phyloP scores from a whole-genome alignment of 2,113 vertebrate genomes.

The Macrotus californicus region DNA sequence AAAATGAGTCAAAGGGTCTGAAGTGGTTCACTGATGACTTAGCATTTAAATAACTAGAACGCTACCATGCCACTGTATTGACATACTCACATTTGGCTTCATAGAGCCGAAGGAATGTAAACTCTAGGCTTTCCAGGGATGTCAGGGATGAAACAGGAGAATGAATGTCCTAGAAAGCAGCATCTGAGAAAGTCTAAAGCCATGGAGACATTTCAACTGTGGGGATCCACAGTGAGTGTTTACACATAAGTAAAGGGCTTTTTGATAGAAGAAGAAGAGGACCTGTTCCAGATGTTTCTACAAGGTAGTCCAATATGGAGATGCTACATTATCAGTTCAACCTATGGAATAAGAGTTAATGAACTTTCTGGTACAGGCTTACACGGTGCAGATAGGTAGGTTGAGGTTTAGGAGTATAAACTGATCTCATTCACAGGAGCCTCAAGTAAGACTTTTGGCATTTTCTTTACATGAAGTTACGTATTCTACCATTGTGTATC shows the following conservation, averaged over 20 bases:
- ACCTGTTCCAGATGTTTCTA: neutral
- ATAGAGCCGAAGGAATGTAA: neutral
- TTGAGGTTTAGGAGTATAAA: neutral
- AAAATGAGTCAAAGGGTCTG: neutral
- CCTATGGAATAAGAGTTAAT: neutral
- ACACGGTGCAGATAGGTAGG: neutral
- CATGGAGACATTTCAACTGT: neutral
- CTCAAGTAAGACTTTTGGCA: neutral
- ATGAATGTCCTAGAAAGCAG: neutral
- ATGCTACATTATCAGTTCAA: neutral
- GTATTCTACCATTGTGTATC: neutral
- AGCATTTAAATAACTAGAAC: neutral
- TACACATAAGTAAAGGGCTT: neutral
- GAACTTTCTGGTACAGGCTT: neutral
- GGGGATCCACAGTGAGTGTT: neutral
- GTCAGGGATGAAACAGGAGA: neutral
- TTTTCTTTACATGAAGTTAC: neutral
- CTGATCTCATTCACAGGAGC: neutral
- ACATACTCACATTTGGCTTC: neutral
- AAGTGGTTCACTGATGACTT: neutral
- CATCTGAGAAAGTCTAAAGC: neutral
- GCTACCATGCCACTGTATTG: fast-evolving
- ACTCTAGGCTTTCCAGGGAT: neutral
- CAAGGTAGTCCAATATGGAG: neutral
- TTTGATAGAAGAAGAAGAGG: neutral